Conservation (phyloP, 2,113 vertebrate species). For the Anolis sagrei region DNA sequence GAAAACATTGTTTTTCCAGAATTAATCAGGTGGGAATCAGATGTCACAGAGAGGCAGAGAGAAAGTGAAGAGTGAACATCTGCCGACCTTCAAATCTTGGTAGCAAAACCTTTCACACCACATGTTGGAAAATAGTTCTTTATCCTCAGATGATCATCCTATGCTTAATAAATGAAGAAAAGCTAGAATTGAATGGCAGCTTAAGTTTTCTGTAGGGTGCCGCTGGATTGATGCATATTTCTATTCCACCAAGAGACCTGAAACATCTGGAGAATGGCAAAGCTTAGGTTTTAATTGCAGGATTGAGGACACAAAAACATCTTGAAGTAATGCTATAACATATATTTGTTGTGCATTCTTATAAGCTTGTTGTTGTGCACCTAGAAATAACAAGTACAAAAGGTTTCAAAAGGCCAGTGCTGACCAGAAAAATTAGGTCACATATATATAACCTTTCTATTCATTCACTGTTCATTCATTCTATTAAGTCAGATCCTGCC, state of each 20-base stretch:
- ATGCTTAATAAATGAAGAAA: background rate
- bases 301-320: background rate
- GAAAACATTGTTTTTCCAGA: slow-evolving; percentile 1
- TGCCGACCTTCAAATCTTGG: background rate
- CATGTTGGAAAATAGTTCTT: background rate
- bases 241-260: background rate
- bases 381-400: background rate
- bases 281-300: background rate
- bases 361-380: background rate
- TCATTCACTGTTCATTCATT: background rate
- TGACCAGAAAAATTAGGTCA: background rate
- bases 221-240: background rate
- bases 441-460: background rate
- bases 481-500: no score
- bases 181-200: background rate
- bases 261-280: background rate
- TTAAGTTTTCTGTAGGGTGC: background rate
- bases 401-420: background rate
- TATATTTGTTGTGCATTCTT: background rate
- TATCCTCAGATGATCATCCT: background rate
- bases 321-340: background rate
- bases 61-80: no score
- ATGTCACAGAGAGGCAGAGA: background rate
- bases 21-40: background rate
- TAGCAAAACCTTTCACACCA: background rate